Base-by-base conservation (phyloP, 2,888 invertebrate genomes). In the Neoitamus cyanurus region DNA sequence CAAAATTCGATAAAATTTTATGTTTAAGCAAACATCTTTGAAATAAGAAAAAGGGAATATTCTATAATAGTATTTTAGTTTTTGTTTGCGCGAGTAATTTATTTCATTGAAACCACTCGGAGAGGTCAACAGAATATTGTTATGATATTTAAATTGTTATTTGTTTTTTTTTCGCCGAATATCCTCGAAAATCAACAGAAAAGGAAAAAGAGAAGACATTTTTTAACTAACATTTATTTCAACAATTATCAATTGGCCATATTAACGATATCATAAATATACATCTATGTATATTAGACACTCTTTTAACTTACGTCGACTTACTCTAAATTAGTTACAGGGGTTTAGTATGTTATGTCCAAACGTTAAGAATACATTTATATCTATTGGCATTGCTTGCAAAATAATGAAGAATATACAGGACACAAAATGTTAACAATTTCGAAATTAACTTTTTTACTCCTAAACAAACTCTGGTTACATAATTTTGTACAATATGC, bases 221-320 rank as follows among this genome's bases (percentile, higher is more conserved):
- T 75, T 15, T 75, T 42, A 75, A 11, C 75, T 75, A 75, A 75
- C 75, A 75, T 75, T 75, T 75, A 75, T 75, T 75, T 75, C 28
- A 75, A 75, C 37, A 75, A 37, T 75, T 75, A 75, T 37, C 75
- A 37, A 42, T 75, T 75, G 36, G 15, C 13, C 20, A 75, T 37
- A 75, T 36, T 25, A 75, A 75, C 75, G 37, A 37, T 37, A 75
- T 75, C 75, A 31, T 25, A 37, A 37, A 75, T 31, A 75, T 75
- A 75, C 28, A 42, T 28, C 30, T 42, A 37, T 20, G 20, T 75
- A 25, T 20, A 28, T 69, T 69, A 75, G 36, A 31, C 20, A 34
- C 36, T 11, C 11, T 36, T 9, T 75, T 72, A 2, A 20, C 7
- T 37, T 9, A 75, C 20, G 20, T 69, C 6, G 3, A 69, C 25